Evolutionary conservation across 1,140 invertebrate genomes (phyloP).

Genomic region (Stegodyphus dumicola): DNA sequence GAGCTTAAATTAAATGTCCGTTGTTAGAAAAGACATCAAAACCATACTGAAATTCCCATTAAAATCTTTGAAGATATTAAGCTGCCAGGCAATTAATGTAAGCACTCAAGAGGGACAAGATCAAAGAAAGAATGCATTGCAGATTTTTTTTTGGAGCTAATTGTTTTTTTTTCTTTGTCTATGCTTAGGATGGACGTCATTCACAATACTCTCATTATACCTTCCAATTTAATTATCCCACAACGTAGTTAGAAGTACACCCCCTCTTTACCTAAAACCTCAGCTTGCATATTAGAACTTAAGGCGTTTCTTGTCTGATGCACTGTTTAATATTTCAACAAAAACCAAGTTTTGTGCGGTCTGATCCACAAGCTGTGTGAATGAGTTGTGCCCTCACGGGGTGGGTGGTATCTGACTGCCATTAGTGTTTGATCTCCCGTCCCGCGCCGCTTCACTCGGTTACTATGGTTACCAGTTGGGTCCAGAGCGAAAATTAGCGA

Average conservation of each 20-base stretch:
- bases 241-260: neutral
- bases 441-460: too few relatives aligned
- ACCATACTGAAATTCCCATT: constrained; percentile 17
- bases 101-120: neutral
- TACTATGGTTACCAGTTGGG: too few relatives aligned
- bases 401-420: too few relatives aligned
- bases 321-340: constrained; percentile 37
- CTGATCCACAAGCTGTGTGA: too few relatives aligned
- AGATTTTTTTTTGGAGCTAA: neutral
- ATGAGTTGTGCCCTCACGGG: too few relatives aligned
- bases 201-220: constrained; percentile 9
- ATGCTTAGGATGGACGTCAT: neutral
- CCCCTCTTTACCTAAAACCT: too few relatives aligned
- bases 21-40: neutral
- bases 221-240: constrained; percentile 17
- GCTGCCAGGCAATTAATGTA: constrained; percentile 9
- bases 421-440: too few relatives aligned
- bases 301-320: neutral
- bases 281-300: too few relatives aligned
- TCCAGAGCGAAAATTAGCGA: too few relatives aligned
- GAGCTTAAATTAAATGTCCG: neutral
- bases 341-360: neutral
- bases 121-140: neutral
- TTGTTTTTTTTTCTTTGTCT: neutral
- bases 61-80: constrained; percentile 2